Evolutionary conservation across 1,140 invertebrate genomes (phyloP), one percentile per base, ranked within the genome.

Genomic region (Zaprionus tsacasi): DNA sequence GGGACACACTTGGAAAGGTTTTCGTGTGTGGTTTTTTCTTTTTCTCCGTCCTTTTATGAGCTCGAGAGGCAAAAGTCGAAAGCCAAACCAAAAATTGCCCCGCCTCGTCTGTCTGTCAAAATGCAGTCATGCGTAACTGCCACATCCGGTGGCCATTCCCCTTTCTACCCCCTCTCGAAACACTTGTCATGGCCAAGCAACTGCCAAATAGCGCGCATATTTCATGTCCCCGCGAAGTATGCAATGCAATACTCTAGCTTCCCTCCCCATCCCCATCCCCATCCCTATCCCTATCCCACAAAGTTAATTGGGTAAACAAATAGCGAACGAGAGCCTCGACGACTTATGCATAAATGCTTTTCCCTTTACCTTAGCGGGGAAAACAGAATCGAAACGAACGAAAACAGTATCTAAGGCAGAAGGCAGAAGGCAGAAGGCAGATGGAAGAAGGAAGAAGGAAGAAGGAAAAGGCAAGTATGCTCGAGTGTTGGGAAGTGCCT

Each of bases 181-280:
- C 21, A 52, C 55, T 54, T 15, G 58, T 21, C 56, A 33, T 48
- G 38, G 17, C 61, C 73, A 71, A 55, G 55, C 54, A 59, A 66
- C 69, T 66, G 61, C 48, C 73, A 71, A 76, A 76, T 68, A 72
- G 57, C 74, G 50, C 48, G 74, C 74, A 72, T 72, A 76, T 67
- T 72, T 67, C 50, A 72, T 67, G 58, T 25, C 54, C 36, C 63
- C 70, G 27, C 33, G 38, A 67, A 76, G 57, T 76, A 61, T 72
- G 74, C 67, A 70, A 65, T 10, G 68, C 70, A 65, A 60, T 71
- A 66, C 61, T 71, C 40, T 30, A 30, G 27, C 27, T 30, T 30
- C 27, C 27, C 27, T 66, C 13, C n/a, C 40, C 7, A 13, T 13
- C 40, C 7, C n/a, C 13, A 7, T 7, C 40, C 69, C 70, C 25